Evolutionary conservation across 2,113 vertebrate genomes (phyloP), one percentile per base, ranked within the genome.

Genomic region (Pholis gunnellus): DNA sequence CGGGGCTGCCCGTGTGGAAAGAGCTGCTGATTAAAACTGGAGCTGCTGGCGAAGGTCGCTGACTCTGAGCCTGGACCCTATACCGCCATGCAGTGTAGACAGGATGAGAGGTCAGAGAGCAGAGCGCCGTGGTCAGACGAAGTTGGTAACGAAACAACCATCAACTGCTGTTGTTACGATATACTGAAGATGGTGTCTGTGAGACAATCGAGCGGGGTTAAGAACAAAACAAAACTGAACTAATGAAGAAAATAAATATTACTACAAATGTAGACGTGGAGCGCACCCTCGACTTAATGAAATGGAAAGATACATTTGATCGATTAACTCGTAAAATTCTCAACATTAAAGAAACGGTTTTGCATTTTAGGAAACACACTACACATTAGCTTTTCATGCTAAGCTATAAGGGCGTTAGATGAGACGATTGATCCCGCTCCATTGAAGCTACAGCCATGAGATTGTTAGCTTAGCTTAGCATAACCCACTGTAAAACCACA

Each of bases 1-100:
- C 27, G 71, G 59, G 65, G 69, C 56, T 63, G 80, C 64, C 48
- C 14, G 65, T 71, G 87, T 72, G 82, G 65, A 88, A 78, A 78
- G 77, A 78, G 42, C 59, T 75, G 83, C 84, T 93, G 90, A 94
- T 94, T 93, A 94, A 92, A 91, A 83, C 72, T 18, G 84, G 78
- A 86, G 46, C 29, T 84, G 76, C 71, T 56, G 60, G 84, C 84
- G 84, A 89, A 91, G 93, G 90, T 93, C 71, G 63, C 70, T 40
- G 81, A 89, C 87, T 88, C 67, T 13, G 29, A 81, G 88, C 76
- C 84, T 31, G 48, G 34, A 76, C 78, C 48, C 76, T 17, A 83
- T 88, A 83, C 82, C 78, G 63, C 63, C 86, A 74, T 56, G 82
- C 74, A 75, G 79, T 56, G 81, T 83, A 80, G 87, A 84, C 73